Evolutionary conservation across 2,113 vertebrate genomes (phyloP).

Genomic region (Misgurnus mizolepis): DNA sequence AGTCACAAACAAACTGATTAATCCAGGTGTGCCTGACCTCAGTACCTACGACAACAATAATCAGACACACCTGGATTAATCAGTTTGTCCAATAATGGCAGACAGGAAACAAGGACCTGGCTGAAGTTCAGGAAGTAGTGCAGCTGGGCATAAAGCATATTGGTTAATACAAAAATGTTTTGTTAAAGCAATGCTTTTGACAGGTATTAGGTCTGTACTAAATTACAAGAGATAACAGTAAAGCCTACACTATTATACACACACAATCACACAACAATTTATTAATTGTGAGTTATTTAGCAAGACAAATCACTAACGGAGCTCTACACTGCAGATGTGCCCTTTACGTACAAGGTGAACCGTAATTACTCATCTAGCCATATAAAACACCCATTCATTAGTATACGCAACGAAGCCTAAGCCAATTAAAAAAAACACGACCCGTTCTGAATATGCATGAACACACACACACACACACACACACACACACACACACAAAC

Average conservation of each 20-base stretch:
- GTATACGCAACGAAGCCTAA: constrained; percentile 54
- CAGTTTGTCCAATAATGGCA: too few species aligned
- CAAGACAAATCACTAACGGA: constrained; percentile 20
- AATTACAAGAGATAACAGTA: background rate
- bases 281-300: background rate
- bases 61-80: too few species aligned
- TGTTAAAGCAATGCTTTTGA: background rate
- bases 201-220: background rate
- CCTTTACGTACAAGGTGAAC: constrained; percentile 44
- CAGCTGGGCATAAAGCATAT: too few species aligned
- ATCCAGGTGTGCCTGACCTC: too few species aligned
- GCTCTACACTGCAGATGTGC: background rate
- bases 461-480: background rate
- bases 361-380: constrained; percentile 48
- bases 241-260: background rate
- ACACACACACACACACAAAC: background rate
- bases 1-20: too few species aligned
- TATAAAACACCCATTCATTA: constrained; percentile 57
- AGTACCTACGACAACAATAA: too few species aligned
- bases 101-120: too few species aligned
- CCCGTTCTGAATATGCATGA: background rate
- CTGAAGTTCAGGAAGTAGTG: too few species aligned
- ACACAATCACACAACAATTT: background rate
- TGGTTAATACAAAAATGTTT: too few species aligned
- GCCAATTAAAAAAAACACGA: constrained; percentile 39